Base-by-base conservation (phyloP, 2,888 invertebrate species). In the Clusia tigrina region DNA sequence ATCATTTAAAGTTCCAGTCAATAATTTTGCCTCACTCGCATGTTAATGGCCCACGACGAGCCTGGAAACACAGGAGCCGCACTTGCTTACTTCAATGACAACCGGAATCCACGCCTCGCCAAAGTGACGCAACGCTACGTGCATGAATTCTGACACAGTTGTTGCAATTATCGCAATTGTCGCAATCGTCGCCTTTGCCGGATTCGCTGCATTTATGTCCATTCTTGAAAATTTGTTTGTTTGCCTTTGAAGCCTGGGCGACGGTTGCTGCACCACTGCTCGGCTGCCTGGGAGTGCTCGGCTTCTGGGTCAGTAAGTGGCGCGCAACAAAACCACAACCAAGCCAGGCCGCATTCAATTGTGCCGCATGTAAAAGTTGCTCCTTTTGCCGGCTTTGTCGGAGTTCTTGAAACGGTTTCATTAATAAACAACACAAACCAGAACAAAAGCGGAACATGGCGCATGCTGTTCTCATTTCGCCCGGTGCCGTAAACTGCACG, bases 301-400 rank as follows among this genome's bases (percentile, higher is more conserved):
- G n/a, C n/a, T n/a, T n/a, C n/a, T n/a, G n/a, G 23, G 42, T 51
- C 52, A 51, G 32, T 42, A 22, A 42, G 56, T 5, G 17, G 22
- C 3, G 42, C 20, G 10, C 12, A 55, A 15, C 24, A 38, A 52
- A 54, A n/a, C 42, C 42, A 42, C 42, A 42, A 42, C n/a, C n/a
- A n/a, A n/a, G n/a, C n/a, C n/a, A 59, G 56, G 38, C 60, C 23
- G 54, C 48, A 26, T 57, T 25, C 48, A 57, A 42, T 26, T 26
- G 24, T 17, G 22, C 25, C 24, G 26, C 51, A 38, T 58, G 58
- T 42, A 77, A 72, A 75, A 76, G 77, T 71, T 69, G 70, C 64
- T 72, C 69, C 72, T 67, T 69, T 64, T 65, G 67, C 75, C 74
- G 64, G 63, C 42, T 42, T 60, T 26, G 52, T 42, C 51, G 58